Evolutionary conservation across 2,888 invertebrate genomes (phyloP), one percentile per base, ranked within the genome.

Genomic region (Polietes domitor): DNA sequence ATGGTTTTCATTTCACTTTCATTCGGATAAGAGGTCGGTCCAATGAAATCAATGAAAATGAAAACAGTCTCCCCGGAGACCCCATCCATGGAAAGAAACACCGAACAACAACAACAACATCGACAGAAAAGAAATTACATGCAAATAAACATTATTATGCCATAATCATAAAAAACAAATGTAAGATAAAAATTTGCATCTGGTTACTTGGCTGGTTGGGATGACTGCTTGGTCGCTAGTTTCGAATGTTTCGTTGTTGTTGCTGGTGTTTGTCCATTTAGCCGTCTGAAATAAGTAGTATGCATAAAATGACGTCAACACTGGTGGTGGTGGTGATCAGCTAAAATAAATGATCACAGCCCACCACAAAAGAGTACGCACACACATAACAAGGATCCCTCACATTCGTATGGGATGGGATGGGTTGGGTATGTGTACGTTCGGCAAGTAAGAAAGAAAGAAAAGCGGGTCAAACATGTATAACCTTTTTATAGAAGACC

Each of bases 1-100:
- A 80, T 80, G 75, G 50, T 32, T 77, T 78, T 77, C 65, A 85
- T 84, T 85, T 84, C 83, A 85, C 85, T 85, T 86, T 86, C 85
- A 77, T 82, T 65, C 21, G 68, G 77, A 71, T 77, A 55, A 80
- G 41, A 76, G 50, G 19, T 65, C 65, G 37, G 41, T 80, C 72
- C 58, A 76, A 76, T 72, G 58, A 65, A 32, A 37, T 41, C 65
- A 75, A 82, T 82, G 72, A 78, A 83, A 84, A 76, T 43, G 71
- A 80, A 85, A 81, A 83, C 70, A 76, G 26, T 83, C 71, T 77
- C 32, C 73, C 47, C 15, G 47, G 28, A 32, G 17, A 77, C 6
- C 2, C 47, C n/a, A 12, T n/a, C n/a, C 47, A 47, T 12, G 32
- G 68, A 68, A 32, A 6, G 15, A 55, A 37, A 41, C n/a, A 24